Percentiles rank a stretch among this genome's conserved stretches.
Evolutionary conservation across 2,797 vertebrate genomes (phyloP).

Genomic region (Poecilia wingei): DNA sequence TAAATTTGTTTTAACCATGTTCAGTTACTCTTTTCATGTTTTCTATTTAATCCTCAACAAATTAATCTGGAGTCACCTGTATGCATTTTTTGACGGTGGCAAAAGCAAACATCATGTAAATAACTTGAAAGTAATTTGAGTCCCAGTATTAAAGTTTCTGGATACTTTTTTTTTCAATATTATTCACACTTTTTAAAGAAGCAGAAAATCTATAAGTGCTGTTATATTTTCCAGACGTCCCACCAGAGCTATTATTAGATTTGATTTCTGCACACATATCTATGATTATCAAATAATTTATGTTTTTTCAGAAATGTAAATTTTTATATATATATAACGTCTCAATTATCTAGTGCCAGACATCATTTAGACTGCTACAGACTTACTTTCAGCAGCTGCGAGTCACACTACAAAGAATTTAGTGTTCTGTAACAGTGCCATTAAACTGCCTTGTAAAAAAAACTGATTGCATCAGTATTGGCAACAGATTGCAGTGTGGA

Average conservation of each 20-base stretch:
- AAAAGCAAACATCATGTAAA: background rate
- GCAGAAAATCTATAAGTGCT: background rate
- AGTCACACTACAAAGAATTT: background rate
- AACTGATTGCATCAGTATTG: background rate
- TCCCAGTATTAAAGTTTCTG: background rate
- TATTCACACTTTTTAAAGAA: background rate
- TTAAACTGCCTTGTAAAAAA: slow-evolving; percentile 1
- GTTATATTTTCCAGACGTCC: background rate
- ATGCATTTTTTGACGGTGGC: background rate
- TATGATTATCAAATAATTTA: background rate
- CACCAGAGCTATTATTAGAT: background rate
- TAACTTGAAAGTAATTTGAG: background rate
- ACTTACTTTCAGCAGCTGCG: background rate
- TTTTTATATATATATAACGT: background rate
- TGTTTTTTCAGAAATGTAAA: background rate
- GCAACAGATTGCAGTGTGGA: background rate
- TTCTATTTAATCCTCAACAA: background rate
- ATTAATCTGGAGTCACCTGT: background rate
- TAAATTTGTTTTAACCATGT: background rate
- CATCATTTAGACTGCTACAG: background rate
- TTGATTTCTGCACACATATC: background rate
- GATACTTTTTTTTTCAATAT: background rate
- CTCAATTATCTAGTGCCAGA: background rate
- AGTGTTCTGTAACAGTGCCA: background rate
- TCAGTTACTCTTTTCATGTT: background rate